Evolutionary conservation across 2,888 invertebrate species (phyloP).

Genomic region (Eristalis pertinax): DNA sequence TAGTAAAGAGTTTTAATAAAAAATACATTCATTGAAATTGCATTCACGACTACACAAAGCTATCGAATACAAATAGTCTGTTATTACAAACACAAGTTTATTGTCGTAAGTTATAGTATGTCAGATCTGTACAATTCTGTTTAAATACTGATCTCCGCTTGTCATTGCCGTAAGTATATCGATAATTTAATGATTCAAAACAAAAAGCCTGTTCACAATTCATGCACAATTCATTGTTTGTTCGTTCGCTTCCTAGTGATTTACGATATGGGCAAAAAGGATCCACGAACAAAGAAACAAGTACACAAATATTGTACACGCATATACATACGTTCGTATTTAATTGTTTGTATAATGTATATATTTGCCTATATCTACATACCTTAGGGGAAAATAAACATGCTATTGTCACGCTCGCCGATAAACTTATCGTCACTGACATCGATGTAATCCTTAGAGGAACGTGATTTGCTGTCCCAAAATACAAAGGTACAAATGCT

Average conservation of each 20-base stretch:
- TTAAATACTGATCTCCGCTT: no score
- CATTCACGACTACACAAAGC: no score
- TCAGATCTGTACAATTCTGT: no score
- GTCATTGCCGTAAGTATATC: no score
- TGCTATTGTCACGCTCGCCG: constrained; percentile 95
- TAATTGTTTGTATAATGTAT: neutral
- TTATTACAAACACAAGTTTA: no score
- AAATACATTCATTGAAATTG: no score
- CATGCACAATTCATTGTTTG: no score
- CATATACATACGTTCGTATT: neutral
- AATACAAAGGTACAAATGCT: constrained; percentile 98
- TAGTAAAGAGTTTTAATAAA: no score
- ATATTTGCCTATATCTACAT: constrained; percentile 56
- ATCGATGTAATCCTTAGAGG: constrained; percentile 96
- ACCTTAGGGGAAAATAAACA: constrained; percentile 97
- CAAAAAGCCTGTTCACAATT: neutral
- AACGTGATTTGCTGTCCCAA: constrained; percentile 96
- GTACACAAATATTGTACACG: neutral
- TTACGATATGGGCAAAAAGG: neutral
- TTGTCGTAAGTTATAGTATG: no score
- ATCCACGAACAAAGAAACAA: neutral
- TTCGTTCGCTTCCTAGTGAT: no score
- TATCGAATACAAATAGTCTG: no score
- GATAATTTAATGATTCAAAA: neutral
- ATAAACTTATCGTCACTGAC: constrained; percentile 96